These are phyloP conservation scores for Drosophila subsilvestris DNA, from an alignment of 2,888 invertebrate species.

Conservation along the genomic window DNA sequence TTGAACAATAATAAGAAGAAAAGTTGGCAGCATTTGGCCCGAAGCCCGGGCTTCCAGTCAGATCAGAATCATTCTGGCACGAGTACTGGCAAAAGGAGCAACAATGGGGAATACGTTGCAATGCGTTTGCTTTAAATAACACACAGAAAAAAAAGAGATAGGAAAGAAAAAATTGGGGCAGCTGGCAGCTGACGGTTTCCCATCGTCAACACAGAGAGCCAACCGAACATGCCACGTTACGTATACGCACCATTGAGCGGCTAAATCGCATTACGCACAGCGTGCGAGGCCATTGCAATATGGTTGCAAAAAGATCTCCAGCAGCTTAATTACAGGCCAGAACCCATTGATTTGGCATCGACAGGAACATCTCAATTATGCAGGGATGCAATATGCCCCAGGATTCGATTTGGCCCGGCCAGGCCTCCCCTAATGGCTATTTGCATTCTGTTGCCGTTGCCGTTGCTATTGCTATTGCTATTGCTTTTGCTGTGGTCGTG, in stretches of 20 bases:
- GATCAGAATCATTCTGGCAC: constrained; percentile 52
- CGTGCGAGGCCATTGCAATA: constrained; percentile 16
- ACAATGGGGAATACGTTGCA: constrained; percentile 21
- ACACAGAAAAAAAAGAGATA: constrained; percentile 4
- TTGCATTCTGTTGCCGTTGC: constrained; percentile 48
- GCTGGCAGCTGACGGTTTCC: constrained; percentile 28
- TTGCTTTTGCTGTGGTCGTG: constrained; percentile 4
- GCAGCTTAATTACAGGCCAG: constrained; percentile 55
- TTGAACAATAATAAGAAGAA: constrained; percentile 72
- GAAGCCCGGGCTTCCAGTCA: constrained; percentile 55
- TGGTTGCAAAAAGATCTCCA: constrained; percentile 16
- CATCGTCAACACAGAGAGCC: constrained; percentile 5
- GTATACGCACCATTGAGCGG: constrained; percentile 58
- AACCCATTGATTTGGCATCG: constrained; percentile 43
- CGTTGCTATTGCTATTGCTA: constrained; percentile 14
- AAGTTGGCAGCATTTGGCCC: constrained; percentile 71
- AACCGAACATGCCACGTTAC: constrained; percentile 27
- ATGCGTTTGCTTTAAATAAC: constrained; percentile 32
- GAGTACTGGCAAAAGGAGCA: constrained; percentile 37
- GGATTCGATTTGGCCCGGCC: constrained; percentile 2
- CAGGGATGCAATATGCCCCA: constrained; percentile 11
- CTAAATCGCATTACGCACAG: constrained; percentile 59
- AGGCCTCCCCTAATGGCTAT: constrained; percentile 31
- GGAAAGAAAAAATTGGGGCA: constrained; percentile 19
- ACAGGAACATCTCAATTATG: constrained; percentile 52